phyloP scores from a whole-genome alignment of 1,140 invertebrate genomes.

The Bicyclus anynana region DNA sequence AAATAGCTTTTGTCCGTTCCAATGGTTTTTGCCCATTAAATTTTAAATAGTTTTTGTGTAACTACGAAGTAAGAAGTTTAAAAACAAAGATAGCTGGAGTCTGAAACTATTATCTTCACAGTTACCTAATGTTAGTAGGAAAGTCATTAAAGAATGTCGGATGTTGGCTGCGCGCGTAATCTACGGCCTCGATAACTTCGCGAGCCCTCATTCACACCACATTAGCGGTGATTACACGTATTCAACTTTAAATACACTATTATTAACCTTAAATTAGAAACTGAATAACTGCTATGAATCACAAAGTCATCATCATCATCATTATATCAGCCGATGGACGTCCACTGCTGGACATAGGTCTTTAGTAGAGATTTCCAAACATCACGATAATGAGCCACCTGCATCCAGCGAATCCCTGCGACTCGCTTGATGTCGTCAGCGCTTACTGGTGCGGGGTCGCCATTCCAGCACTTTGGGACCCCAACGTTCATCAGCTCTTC shows the following conservation, averaged over 20 bases:
- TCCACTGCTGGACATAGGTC: no score
- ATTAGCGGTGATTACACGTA: constrained; percentile 14
- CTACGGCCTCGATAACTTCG: constrained; percentile 38
- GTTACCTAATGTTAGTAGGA: constrained; percentile 20
- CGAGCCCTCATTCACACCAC: constrained; percentile 37
- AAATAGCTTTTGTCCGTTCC: no score
- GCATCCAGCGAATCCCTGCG: no score
- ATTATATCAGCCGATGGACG: no score
- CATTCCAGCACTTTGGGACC: no score
- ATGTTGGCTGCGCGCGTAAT: constrained; percentile 36
- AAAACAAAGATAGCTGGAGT: background rate
- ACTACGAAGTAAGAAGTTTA: no score
- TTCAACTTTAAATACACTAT: background rate
- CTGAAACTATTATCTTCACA: background rate
- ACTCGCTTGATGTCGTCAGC: no score
- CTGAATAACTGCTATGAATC: background rate
- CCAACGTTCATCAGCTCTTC: no score
- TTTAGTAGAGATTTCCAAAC: no score
- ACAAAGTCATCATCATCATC: background rate
- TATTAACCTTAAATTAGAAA: background rate
- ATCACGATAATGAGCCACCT: no score
- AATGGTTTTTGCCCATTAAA: no score
- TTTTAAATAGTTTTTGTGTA: background rate
- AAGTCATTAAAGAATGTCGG: constrained; percentile 42
- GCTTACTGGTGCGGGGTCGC: no score